These are phyloP conservation scores for Acanthurus tractus DNA, from an alignment of 2,797 vertebrate genomes.

Conservation along the genomic window DNA sequence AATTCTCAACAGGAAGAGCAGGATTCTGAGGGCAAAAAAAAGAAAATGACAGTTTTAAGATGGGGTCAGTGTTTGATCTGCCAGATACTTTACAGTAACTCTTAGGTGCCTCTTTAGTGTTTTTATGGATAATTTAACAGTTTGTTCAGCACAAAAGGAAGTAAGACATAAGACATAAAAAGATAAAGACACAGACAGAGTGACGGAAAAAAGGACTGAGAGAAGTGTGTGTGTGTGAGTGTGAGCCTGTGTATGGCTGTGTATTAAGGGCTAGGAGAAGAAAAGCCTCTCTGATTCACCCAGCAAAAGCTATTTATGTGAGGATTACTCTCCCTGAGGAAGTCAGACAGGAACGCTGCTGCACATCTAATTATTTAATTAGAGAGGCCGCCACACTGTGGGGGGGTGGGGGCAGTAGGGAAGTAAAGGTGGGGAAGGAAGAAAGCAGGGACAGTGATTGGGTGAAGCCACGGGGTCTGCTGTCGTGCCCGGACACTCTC, in stretches of 20 bases:
- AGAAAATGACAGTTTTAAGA: not conserved
- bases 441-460: constrained; percentile 89
- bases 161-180: constrained; percentile 19
- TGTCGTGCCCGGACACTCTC: constrained; percentile 93
- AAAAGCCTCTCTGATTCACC: constrained; percentile 72
- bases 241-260: not conserved
- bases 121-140: constrained; percentile 46
- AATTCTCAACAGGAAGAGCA: no score
- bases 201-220: not conserved
- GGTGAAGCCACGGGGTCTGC: constrained; percentile 90
- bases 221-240: constrained; percentile 21
- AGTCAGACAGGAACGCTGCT: constrained; percentile 94
- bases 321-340: constrained; percentile 97
- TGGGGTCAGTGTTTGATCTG: not conserved
- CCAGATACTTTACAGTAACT: not conserved
- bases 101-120: constrained; percentile 17
- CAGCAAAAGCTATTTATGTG: constrained; percentile 98
- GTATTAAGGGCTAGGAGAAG: constrained; percentile 32
- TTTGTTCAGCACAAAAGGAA: constrained; percentile 24
- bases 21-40: no score
- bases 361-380: constrained; percentile 99
- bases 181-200: constrained; percentile 11
- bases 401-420: constrained; percentile 77
- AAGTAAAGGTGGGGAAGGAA: constrained; percentile 49
- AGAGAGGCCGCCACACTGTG: constrained; percentile 90